Evolutionary conservation across 2,113 vertebrate species (phyloP), one percentile per base, ranked within the genome.

Genomic region (Odocoileus hemionus): DNA sequence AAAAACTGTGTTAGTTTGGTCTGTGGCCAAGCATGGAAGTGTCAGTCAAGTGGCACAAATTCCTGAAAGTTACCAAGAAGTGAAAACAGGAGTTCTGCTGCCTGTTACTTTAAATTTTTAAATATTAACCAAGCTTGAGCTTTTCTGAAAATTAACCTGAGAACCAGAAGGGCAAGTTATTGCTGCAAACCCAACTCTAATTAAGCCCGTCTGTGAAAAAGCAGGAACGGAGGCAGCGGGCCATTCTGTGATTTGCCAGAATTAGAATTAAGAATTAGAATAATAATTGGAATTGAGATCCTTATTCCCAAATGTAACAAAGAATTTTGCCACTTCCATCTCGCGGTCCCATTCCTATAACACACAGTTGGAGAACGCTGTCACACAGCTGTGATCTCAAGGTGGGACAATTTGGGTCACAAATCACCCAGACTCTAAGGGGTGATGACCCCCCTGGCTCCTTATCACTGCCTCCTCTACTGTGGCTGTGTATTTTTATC

Each of bases 101-200:
- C 23, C 11, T 64, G 52, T 54, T 28, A 39, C 33, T 90, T 92
- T 39, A 86, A 19, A 52, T 79, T 85, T 92, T 82, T 60, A 86
- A 96, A 74, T 47, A 79, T 13, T 80, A 89, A 89, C 33, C 25
- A 70, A 70, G 17, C 14, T 84, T 25, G 1, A 58, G 80, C 55
- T 45, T 92, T 60, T 86, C 86, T 96, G 39, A 78, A 91, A 82
- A 76, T 76, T 90, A 95, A 45, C 74, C 79, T 88, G 57, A 55
- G 45, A 57, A 60, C 58, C 10, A 78, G 58, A 95, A 84, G 25
- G 26, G 15, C 52, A 54, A 30, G 28, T 52, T 39, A 50, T 45
- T 58, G 23, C n/a, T 21, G 50, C 78, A 93, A 61, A 30, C 16
- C n/a, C 82, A 47, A 52, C 1, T 55, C 16, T 64, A 70, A 30